phyloP scores from a whole-genome alignment of 2,113 vertebrate species.

The Microtus montanus region DNA sequence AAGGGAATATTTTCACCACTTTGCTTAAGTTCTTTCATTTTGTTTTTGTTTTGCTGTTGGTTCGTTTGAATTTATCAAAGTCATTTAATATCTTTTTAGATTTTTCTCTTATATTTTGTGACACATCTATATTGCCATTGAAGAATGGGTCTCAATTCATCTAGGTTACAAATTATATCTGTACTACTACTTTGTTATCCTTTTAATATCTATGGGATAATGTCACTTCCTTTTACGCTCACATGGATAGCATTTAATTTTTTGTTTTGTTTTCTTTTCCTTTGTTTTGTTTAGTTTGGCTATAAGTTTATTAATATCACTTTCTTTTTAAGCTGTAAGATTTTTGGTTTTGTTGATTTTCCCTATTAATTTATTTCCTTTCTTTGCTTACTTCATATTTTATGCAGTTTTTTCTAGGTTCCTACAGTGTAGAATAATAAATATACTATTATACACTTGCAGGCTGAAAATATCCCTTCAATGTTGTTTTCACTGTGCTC shows the following conservation, averaged over 20 bases:
- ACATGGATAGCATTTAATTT: neutral
- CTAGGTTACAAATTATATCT: neutral
- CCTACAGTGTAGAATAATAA: neutral
- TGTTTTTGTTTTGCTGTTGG: slow-evolving; percentile 24
- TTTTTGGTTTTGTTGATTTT: neutral
- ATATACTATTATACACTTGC: neutral
- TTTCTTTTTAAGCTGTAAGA: neutral
- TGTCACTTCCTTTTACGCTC: neutral
- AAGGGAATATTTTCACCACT: slow-evolving; percentile 1
- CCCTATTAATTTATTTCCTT: neutral
- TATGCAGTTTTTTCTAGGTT: neutral
- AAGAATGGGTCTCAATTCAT: neutral
- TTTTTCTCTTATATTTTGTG: neutral
- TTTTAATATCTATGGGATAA: neutral
- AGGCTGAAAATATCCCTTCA: neutral
- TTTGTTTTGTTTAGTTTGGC: neutral
- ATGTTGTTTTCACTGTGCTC: neutral
- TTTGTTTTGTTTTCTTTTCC: neutral
- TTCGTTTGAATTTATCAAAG: neutral
- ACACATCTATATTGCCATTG: neutral
- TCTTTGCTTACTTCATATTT: neutral
- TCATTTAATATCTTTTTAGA: neutral
- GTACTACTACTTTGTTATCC: neutral
- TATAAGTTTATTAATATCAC: neutral
- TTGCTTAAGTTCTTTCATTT: neutral